Base-by-base conservation (phyloP, 2,888 invertebrate species). In the Chrysomela aeneicollis region DNA sequence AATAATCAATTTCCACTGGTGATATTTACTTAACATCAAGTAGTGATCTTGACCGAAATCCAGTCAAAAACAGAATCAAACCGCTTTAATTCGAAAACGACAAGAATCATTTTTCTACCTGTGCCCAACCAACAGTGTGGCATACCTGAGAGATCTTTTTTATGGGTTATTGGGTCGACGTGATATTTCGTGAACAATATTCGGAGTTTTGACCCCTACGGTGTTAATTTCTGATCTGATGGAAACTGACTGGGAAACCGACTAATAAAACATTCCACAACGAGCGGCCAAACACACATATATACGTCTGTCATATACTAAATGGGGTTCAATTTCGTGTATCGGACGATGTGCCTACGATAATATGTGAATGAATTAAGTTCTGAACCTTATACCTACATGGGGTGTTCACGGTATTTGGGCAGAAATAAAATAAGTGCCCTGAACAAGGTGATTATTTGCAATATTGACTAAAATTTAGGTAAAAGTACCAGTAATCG, bases 151-250 rank as follows among this genome's bases (percentile, higher is more conserved):
- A 70, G 67, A 62, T 62, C 63, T 63, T 70, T 72, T 76, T 74
- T 75, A 76, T 74, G 74, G 76, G 73, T 75, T 76, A 76, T 76
- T 73, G 75, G 76, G 75, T 74, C 74, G 76, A 75, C 76, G 75
- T 42, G 46, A 57, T 30, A 57, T 57, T 57, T 37, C 18, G 57
- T 57, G 46, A 57, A 57, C 46, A 57, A 57, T 57, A 30, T 17
- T 65, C 65, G 59, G 67, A 67, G 59, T 57, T 59, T 67, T 68
- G 57, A 61, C 64, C 66, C 71, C 69, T 66, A 67, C 59, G 37
- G 71, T 64, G 68, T 61, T 64, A 62, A 65, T 65, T 68, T 68
- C 59, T 65, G 64, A 61, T 65, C 62, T 66, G 63, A 65, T 67
- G 64, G 61, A 62, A 65, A 67, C 30, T 32, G 35, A 37, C 37